phyloP scores from a whole-genome alignment of 2,797 vertebrate genomes.

The Thunnus albacares region DNA sequence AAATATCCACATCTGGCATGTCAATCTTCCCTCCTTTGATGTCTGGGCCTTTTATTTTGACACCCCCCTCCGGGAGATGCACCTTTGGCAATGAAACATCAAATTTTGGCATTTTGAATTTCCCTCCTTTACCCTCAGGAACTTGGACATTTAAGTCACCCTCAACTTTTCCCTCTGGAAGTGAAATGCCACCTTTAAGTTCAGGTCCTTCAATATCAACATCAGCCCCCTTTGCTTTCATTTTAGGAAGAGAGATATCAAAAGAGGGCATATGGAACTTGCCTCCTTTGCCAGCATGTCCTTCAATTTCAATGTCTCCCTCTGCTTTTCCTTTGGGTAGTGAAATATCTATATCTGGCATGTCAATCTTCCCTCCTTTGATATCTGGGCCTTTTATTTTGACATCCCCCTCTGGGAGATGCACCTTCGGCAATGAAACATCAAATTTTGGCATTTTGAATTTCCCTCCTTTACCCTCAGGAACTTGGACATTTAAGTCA shows the following conservation, averaged over 20 bases:
- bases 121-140: slow-evolving; percentile 44
- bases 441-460: slow-evolving; percentile 48
- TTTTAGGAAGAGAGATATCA: slow-evolving; percentile 69
- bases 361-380: slow-evolving; percentile 48
- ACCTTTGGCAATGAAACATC: slow-evolving; percentile 18
- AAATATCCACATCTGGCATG: slow-evolving; percentile 50
- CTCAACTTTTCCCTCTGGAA: slow-evolving; percentile 58
- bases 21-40: slow-evolving; percentile 51
- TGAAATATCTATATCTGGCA: slow-evolving; percentile 61
- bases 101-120: slow-evolving; percentile 39
- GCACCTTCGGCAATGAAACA: slow-evolving; percentile 64
- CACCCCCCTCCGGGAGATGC: not conserved
- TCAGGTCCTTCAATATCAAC: slow-evolving; percentile 40
- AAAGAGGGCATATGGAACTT: slow-evolving; percentile 45
- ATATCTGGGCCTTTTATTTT: slow-evolving; percentile 54
- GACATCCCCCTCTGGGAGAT: slow-evolving; percentile 30
- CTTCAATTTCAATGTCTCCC: slow-evolving; percentile 19
- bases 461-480: slow-evolving; percentile 38
- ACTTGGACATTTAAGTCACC: not conserved
- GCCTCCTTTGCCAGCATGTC: slow-evolving; percentile 29
- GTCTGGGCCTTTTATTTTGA: slow-evolving; percentile 35
- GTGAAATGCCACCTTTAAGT: slow-evolving; percentile 56
- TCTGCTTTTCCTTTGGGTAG: slow-evolving; percentile 50
- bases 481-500: not conserved
- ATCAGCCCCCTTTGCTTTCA: slow-evolving; percentile 39